phyloP scores from a whole-genome alignment of 2,113 vertebrate genomes.

The Lathamus discolor region DNA sequence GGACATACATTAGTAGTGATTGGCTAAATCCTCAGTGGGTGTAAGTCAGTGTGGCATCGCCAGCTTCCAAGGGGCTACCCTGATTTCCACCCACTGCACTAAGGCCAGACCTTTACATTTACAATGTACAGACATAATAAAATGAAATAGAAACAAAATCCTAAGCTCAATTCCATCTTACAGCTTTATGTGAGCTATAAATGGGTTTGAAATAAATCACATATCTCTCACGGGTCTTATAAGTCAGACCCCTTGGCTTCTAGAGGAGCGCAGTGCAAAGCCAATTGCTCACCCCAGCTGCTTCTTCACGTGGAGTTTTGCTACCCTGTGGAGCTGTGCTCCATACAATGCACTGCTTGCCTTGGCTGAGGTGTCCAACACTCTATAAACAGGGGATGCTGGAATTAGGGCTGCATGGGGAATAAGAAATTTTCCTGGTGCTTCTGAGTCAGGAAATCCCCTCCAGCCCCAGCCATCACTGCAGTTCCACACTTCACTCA shows the following conservation, averaged over 20 bases:
- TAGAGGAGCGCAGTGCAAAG: background rate
- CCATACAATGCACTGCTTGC: background rate
- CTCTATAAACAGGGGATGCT: background rate
- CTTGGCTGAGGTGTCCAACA: background rate
- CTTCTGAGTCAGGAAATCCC: background rate
- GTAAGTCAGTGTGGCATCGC: background rate
- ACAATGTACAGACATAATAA: background rate
- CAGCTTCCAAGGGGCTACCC: background rate
- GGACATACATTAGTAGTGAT: background rate
- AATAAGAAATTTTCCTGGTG: background rate
- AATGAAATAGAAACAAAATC: slow-evolving; percentile 26
- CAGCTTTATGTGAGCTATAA: slow-evolving; percentile 14
- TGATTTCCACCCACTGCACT: background rate
- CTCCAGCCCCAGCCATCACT: background rate
- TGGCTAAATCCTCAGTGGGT: background rate
- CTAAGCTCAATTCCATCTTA: background rate
- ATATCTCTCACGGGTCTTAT: fast-evolving
- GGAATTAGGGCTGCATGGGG: background rate
- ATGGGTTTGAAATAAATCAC: background rate
- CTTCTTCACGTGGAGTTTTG: background rate
- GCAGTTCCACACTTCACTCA: background rate
- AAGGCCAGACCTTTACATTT: background rate
- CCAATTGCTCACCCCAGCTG: background rate
- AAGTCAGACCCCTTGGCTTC: background rate
- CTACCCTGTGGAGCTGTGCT: background rate